Evolutionary conservation across 2,888 invertebrate species (phyloP), one percentile per base, ranked within the genome.

Genomic region (Ditula angustiorana): DNA sequence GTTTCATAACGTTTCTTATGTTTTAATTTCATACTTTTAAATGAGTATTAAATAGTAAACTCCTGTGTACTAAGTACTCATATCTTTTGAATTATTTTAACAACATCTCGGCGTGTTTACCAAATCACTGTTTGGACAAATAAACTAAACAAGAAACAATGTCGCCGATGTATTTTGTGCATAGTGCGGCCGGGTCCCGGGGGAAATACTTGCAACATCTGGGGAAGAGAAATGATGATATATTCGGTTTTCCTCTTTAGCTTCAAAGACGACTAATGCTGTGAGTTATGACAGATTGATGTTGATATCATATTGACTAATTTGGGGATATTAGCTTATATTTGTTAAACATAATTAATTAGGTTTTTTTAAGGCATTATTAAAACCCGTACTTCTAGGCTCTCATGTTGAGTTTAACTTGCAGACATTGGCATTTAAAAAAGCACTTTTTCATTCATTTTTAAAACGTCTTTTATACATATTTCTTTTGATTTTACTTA

Each of bases 151-250:
- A 35, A 47, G 26, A 26, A 33, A 55, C 1, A 62, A 30, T 49
- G 37, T 57, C 19, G 19, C 33, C 21, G n/a, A n/a, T n/a, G 24
- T 35, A 26, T 37, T 58, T 58, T 41, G 41, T 63, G 57, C 21
- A 44, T 50, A 37, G 41, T 19, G 19, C 28, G 33, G 30, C 19
- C 24, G 16, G 61, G 13, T 21, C 64, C 41, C 63, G 0, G 35
- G 53, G 58, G 59, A 46, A 64, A 64, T 64, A 44, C 64, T 50
- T 52, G 53, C 23, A 59, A 35, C 58, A 64, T 59, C 46, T 44
- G 53, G 53, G 53, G 52, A 11, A 47, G 28, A 26, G 33, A 46
- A 64, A 64, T 64, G 46, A 53, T 53, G 46, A 64, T 53, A 28
- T 47, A 59, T 64, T 59, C 44, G 16, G 64, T 52, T 58, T 63